These are phyloP conservation scores for Phaonia tiefii DNA, from an alignment of 2,888 invertebrate species.

Conservation along the genomic window DNA sequence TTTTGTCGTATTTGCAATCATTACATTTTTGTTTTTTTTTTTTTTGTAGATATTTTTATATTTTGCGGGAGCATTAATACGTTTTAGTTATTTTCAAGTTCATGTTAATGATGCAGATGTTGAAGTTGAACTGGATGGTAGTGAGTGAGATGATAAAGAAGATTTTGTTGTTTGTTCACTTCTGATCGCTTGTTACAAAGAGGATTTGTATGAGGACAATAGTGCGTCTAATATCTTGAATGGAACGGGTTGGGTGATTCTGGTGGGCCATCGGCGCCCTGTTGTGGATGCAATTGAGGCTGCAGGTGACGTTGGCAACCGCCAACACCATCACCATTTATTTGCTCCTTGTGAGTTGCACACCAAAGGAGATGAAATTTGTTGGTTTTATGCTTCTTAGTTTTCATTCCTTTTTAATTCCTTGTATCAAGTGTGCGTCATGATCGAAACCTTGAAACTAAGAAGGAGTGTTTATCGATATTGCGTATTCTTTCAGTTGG, in stretches of 20 bases:
- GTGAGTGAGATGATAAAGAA: slow-evolving; percentile 10
- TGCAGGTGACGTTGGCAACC: background rate
- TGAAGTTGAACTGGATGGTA: background rate
- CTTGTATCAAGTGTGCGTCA: slow-evolving; percentile 6
- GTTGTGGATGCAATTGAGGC: slow-evolving; percentile 15
- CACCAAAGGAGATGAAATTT: background rate
- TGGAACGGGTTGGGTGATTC: slow-evolving; percentile 28
- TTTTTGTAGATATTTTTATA: slow-evolving; percentile 36
- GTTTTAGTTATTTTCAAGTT: slow-evolving; percentile 55
- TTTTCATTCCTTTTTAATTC: background rate
- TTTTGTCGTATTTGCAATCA: slow-evolving; percentile 35
- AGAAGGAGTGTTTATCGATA: background rate
- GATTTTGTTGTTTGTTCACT: slow-evolving; percentile 70
- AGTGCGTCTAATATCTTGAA: slow-evolving; percentile 78
- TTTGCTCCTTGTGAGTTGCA: background rate
- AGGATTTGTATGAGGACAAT: slow-evolving; percentile 80
- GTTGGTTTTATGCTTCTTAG: too few species aligned
- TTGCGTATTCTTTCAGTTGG: slow-evolving; percentile 7
- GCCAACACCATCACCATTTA: background rate
- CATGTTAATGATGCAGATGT: slow-evolving; percentile 13
- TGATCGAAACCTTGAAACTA: slow-evolving; percentile 13
- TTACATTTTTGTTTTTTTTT: slow-evolving; percentile 29
- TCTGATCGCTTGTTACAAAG: slow-evolving; percentile 80
- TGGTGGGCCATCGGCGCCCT: slow-evolving; percentile 10
- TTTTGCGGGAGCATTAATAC: slow-evolving; percentile 12